These are phyloP conservation scores for Zygogramma bicolorata DNA, from an alignment of 2,888 invertebrate species.

Conservation along the genomic window DNA sequence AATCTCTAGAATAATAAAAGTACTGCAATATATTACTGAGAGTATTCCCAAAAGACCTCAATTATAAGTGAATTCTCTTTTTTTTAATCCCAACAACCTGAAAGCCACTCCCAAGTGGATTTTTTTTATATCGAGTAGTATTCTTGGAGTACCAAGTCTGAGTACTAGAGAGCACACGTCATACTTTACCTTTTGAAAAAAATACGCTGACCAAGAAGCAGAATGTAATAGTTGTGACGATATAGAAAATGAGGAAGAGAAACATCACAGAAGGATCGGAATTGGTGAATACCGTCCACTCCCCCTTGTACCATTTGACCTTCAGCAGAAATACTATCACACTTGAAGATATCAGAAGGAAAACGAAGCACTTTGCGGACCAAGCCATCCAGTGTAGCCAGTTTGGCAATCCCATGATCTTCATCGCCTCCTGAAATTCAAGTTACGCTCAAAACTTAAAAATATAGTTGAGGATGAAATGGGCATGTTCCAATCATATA, in stretches of 20 bases:
- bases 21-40: too few species aligned
- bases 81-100: too few species aligned
- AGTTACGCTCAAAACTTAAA: not conserved
- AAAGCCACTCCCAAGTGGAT: too few species aligned
- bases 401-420: constrained; percentile 88
- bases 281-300: constrained; percentile 76
- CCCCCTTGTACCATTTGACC: constrained; percentile 60
- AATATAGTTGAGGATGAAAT: not conserved
- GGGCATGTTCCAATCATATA: too few species aligned
- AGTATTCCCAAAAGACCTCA: too few species aligned
- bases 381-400: constrained; percentile 90
- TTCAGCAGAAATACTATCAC: constrained; percentile 71
- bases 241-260: constrained; percentile 79
- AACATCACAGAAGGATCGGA: constrained; percentile 77
- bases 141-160: too few species aligned
- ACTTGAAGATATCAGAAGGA: constrained; percentile 73
- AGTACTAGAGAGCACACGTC: not conserved
- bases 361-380: constrained; percentile 82
- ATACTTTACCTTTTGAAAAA: constrained; percentile 77
- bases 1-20: too few species aligned
- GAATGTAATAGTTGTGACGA: constrained; percentile 79
- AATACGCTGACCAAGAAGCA: constrained; percentile 85
- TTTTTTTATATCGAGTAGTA: too few species aligned
- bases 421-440: constrained; percentile 79
- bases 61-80: too few species aligned